Base-by-base conservation (phyloP, 2,888 invertebrate species). In the Rhimphoctona megacephalus region DNA sequence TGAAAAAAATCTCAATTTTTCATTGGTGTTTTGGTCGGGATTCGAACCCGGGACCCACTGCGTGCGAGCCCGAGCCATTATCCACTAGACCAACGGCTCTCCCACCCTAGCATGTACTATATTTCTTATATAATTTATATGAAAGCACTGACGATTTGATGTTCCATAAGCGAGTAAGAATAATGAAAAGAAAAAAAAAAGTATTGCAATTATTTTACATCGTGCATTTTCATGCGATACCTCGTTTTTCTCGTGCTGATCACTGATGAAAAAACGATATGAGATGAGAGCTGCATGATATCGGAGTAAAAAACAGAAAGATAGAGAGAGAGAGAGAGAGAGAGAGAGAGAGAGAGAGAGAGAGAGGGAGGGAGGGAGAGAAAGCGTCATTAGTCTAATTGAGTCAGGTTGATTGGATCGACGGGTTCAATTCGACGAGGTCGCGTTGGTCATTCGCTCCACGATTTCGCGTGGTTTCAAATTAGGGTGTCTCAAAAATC, bases 351-450 rank as follows among this genome's bases (percentile, higher is more conserved):
- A 33, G 33, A 33, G 33, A 39, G 39, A 39, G 39, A 64, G 49
- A n/a, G 66, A 49, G n/a, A 66, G 36, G 54, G 17, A 69, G 17
- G 6, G n/a, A 66, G 9, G 22, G 30, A 6, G 61, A 33, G n/a
- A 61, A 49, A 76, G 80, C 61, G 81, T 85, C 85, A 85, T 85
- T 85, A 85, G 81, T 85, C 73, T 85, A 85, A 85, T 85, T 82
- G 85, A 85, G 67, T 85, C 81, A 78, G 69, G 74, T 82, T 82
- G 85, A 85, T 81, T 85, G 81, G 78, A 82, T 85, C 78, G 81
- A 81, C 46, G 52, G 22, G 22, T 54, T n/a, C 7, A 11, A 43
- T 69, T 83, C 39, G 46, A 64, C 67, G 46, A 36, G 57, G 43
- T 77, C 49, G 52, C 77, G 69, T 57, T 61, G 85, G 85, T 78